Base-by-base conservation (phyloP, 2,888 invertebrate species). In the Aphodius granarius region DNA sequence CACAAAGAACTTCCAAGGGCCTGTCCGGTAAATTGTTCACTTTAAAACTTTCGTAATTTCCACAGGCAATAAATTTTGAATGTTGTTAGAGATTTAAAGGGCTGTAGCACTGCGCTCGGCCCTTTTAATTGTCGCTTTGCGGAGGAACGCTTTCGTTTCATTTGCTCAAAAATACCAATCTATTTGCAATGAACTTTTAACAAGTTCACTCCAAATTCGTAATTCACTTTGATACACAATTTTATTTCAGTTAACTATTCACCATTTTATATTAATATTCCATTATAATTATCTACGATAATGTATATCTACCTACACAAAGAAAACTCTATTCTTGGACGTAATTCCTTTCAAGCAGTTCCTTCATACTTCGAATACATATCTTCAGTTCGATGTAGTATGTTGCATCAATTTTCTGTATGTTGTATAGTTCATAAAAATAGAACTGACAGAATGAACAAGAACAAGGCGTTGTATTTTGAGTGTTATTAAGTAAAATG, bases 401-500 rank as follows among this genome's bases (percentile, higher is more conserved):
- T n/a, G n/a, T n/a, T n/a, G n/a, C n/a, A n/a, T n/a, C n/a, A n/a
- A n/a, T n/a, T n/a, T n/a, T n/a, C n/a, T n/a, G n/a, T n/a, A n/a
- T n/a, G n/a, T n/a, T n/a, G n/a, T n/a, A n/a, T n/a, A n/a, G n/a
- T n/a, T n/a, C n/a, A n/a, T n/a, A n/a, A n/a, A n/a, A n/a, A n/a
- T n/a, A n/a, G n/a, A n/a, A n/a, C n/a, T n/a, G n/a, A n/a, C n/a
- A n/a, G n/a, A n/a, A n/a, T n/a, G n/a, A 62, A 62, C 9, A 62
- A 62, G 63, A 62, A 62, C 63, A 62, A 15, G 63, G 63, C 63
- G 63, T 62, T n/a, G n/a, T n/a, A 13, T 20, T 68, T 20, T 20
- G 68, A 66, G 66, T 66, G 68, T 68, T 9, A 18, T 19, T 65
- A 65, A 19, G 65, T 17, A 65, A 65, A 65, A 65, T 65, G 18